Percentiles rank a stretch among this genome's conserved stretches.
phyloP scores from a whole-genome alignment of 2,888 invertebrate species.

The Limnephilus lunatus region DNA sequence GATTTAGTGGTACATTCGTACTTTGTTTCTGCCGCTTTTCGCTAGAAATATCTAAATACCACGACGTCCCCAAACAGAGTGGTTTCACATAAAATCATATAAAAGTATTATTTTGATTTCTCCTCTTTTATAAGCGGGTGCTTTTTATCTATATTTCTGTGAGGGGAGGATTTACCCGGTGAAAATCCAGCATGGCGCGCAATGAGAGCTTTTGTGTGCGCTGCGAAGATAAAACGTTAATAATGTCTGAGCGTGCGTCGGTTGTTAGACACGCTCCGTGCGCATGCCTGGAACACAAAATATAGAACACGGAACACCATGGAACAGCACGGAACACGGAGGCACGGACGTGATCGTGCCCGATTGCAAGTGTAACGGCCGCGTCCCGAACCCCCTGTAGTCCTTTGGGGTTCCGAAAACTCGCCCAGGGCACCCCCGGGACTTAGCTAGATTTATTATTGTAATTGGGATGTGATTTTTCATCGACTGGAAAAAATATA shows the following conservation, averaged over 20 bases:
- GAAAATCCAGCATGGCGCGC: conserved; percentile 12
- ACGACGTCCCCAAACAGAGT: too few relatives aligned
- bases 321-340: not conserved
- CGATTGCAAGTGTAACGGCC: not conserved
- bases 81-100: not conserved
- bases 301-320: not conserved
- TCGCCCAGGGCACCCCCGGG: conserved; percentile 1
- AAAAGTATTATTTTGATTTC: not conserved
- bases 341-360: conserved; percentile 15
- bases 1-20: too few relatives aligned
- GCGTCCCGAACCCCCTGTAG: not conserved
- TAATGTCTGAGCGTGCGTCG: conserved; percentile 45
- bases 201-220: conserved; percentile 38
- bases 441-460: conserved; percentile 7
- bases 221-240: conserved; percentile 41
- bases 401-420: not conserved
- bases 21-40: too few relatives aligned
- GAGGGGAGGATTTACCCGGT: conserved; percentile 8
- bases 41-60: too few relatives aligned
- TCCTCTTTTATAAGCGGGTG: not conserved
- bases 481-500: not conserved
- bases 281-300: conserved; percentile 43
- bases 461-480: conserved; percentile 30
- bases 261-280: conserved; percentile 57
- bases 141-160: not conserved